Evolutionary conservation across 2,113 vertebrate genomes (phyloP), one percentile per base, ranked within the genome.

Genomic region (Labeo catla): DNA sequence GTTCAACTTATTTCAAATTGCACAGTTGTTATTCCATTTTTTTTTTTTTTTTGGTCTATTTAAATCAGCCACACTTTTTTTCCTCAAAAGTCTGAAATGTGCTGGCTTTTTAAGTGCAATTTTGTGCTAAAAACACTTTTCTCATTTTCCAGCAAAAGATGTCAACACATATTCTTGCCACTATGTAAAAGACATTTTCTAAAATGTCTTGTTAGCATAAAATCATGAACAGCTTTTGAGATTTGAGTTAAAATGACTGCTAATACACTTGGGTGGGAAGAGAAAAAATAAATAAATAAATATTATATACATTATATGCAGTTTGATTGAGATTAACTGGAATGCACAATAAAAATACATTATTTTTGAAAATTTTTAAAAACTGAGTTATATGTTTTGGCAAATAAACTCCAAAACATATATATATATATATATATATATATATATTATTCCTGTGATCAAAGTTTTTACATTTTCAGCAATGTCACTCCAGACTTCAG

Each of bases 1-100:
- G 43, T 84, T 21, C 78, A 52, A 57, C 36, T 80, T 81, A 49
- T 76, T 47, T 28, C n/a, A 49, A 68, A 63, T 43, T 23, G 43
- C 43, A 73, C 39, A 68, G 73, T 6, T 16, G 43, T n/a, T 63
- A 43, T 61, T 76, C 39, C 28, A 28, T 28, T 28, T 28, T 28
- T 28, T 28, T 47, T 70, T 63, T 45, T 59, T 54, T 57, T 21
- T 12, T 52, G 1, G 5, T 21, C 23, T 63, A 13, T 83, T 89
- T 15, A 86, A 82, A 90, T 59, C 52, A 54, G 49, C 12, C 13
- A 5, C 19, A 11, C 1, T 76, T 54, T 57, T 28, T 5, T 21
- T 57, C 57, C 2, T 7, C 13, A 6, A 77, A 77, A 54, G 23
- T 82, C 10, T 82, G 45, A 36, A 36, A 52, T 50, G 47, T 66